Evolutionary conservation across 1,140 invertebrate species (phyloP).

Genomic region (Cryptotermes secundus): DNA sequence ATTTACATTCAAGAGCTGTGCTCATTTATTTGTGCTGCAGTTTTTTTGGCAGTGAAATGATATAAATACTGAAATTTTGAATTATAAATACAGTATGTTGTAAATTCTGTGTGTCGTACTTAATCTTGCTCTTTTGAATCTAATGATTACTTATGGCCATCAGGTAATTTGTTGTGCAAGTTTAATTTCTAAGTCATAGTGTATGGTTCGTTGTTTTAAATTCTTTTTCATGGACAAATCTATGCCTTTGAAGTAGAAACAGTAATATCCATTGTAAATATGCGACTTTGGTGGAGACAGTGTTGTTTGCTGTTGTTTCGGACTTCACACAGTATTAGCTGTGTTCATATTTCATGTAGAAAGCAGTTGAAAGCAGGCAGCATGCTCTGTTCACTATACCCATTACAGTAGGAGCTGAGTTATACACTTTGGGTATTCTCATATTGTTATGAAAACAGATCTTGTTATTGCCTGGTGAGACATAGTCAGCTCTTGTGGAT

Average conservation of each 20-base stretch:
- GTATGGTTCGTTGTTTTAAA: not conserved
- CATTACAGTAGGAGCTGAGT: not conserved
- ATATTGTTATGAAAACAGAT: not conserved
- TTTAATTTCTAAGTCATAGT: not conserved
- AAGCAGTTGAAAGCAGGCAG: not conserved
- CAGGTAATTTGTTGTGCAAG: not conserved
- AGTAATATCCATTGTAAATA: slow-evolving; percentile 14
- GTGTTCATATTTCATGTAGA: not conserved
- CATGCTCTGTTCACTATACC: not conserved
- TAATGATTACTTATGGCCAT: not conserved
- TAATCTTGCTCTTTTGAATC: not conserved
- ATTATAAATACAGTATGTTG: not conserved
- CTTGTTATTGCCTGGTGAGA: not conserved
- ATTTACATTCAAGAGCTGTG: not conserved
- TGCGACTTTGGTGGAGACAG: not conserved
- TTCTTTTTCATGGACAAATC: not conserved
- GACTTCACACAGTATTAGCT: not conserved
- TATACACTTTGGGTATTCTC: not conserved
- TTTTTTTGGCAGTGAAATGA: not conserved
- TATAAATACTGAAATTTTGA: not conserved
- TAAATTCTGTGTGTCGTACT: not conserved
- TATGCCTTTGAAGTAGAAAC: not conserved
- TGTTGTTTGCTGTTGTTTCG: not conserved
- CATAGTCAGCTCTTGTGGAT: too few species aligned
- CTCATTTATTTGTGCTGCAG: not conserved